Evolutionary conservation across 2,888 invertebrate species (phyloP).

Genomic region (Limnephilus lunatus): DNA sequence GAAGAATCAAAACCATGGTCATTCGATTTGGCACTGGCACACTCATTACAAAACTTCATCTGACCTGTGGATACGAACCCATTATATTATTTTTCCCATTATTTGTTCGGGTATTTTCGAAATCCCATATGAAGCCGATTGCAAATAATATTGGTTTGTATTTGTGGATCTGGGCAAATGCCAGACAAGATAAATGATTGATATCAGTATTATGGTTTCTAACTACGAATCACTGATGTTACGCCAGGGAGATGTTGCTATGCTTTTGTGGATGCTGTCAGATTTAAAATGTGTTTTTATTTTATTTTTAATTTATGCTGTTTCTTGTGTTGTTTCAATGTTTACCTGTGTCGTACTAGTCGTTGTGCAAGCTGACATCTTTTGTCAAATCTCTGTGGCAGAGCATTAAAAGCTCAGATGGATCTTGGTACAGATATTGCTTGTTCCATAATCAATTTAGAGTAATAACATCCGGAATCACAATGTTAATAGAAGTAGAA

Average conservation of each 20-base stretch:
- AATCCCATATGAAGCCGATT: background rate
- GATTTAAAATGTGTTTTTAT: background rate
- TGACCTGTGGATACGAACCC: background rate
- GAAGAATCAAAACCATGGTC: background rate
- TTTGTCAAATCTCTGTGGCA: too few species aligned
- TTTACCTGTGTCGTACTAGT: too few species aligned
- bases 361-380: too few species aligned
- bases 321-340: background rate
- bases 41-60: background rate
- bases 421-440: too few species aligned
- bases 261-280: background rate
- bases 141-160: slow-evolving; percentile 2
- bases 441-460: too few species aligned
- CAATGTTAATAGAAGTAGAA: too few species aligned
- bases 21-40: background rate
- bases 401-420: too few species aligned
- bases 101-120: background rate
- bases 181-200: slow-evolving; percentile 2
- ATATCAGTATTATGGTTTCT: background rate
- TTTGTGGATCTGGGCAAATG: background rate
- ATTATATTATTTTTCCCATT: background rate
- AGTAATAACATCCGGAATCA: background rate
- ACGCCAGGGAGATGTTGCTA: background rate
- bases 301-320: background rate
- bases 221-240: background rate